Percentiles rank a stretch among this genome's conserved stretches.
Evolutionary conservation across 1,140 invertebrate species (phyloP).

Genomic region (Trachymyrmex cornetzi): DNA sequence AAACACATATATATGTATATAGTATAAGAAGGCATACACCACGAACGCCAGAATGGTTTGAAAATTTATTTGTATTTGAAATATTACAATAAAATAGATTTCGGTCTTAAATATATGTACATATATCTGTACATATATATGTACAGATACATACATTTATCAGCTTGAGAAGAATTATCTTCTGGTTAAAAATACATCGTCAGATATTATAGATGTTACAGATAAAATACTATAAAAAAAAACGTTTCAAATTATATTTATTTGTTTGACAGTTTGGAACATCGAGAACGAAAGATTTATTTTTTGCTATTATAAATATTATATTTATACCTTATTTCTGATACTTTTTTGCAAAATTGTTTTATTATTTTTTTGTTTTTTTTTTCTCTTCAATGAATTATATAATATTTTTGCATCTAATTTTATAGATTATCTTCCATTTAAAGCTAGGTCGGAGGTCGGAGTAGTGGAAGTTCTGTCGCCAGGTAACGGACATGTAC

Average conservation of each 20-base stretch:
- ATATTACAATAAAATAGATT: no score
- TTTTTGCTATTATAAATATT: background rate
- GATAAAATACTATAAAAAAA: no score
- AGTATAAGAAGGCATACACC: no score
- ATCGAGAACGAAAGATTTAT: background rate
- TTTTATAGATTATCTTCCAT: background rate
- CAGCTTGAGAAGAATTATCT: background rate
- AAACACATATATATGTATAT: no score
- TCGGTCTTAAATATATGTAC: no score
- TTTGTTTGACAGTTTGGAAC: background rate
- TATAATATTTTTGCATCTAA: background rate
- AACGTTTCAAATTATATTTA: background rate
- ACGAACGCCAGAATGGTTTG: no score
- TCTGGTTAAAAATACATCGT: background rate
- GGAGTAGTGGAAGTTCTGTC: background rate
- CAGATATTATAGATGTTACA: background rate
- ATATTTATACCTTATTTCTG: background rate
- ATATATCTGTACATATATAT: no score
- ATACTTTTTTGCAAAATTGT: background rate
- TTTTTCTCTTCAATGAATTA: background rate
- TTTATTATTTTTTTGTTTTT: background rate
- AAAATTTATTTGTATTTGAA: no score
- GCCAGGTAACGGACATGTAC: constrained; percentile 25
- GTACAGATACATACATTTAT: background rate
- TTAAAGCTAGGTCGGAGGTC: background rate